Base-by-base conservation (phyloP, 2,113 vertebrate genomes). In the Echinops telfairi region DNA sequence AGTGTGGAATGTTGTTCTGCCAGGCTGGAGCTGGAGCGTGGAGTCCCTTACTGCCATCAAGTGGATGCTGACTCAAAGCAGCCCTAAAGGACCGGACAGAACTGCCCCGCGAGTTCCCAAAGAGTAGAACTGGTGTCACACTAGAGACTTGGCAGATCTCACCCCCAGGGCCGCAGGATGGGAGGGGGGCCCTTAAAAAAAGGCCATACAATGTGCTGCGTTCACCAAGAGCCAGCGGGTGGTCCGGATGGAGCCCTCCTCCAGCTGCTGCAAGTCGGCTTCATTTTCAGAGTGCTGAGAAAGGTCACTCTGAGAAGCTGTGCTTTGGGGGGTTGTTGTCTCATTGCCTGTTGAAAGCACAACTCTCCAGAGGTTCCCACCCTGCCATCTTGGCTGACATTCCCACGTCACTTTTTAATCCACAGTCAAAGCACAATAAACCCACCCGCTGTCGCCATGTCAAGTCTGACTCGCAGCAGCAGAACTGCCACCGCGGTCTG, bases 321-420 rank as follows among this genome's bases (percentile, higher is more conserved):
- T 40, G 40, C 40, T 40, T 40, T 40, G 3, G 40, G 40, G 40
- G 40, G 40, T 40, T 40, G 40, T 40, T 8, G 29, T 77, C 81
- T 60, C 23, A 64, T 75, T 91, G 73, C n/a, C 93, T 87, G 4
- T 91, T 91, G 36, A 40, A 40, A 40, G 40, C 83, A 23, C 43
- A 6, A 81, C 27, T 88, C 70, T 91, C 64, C 40, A 66, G 58
- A 86, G 36, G 36, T 62, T 29, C 53, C 85, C 38, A 7, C 62
- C 82, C 71, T 89, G 23, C 43, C 9, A 58, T 40, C 86, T 92
- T 53, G 79, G 43, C 43, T 73, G 64, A 58, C 9, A 58, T 73
- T 43, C 75, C 40, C 40, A 40, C 3, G 40, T 40, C 40, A 40
- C 40, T 40, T 77, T 89, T 90, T 75, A 57, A 62, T 89, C 31